These are phyloP conservation scores for Actenoides hombroni DNA, from an alignment of 2,113 vertebrate species.

Conservation along the genomic window DNA sequence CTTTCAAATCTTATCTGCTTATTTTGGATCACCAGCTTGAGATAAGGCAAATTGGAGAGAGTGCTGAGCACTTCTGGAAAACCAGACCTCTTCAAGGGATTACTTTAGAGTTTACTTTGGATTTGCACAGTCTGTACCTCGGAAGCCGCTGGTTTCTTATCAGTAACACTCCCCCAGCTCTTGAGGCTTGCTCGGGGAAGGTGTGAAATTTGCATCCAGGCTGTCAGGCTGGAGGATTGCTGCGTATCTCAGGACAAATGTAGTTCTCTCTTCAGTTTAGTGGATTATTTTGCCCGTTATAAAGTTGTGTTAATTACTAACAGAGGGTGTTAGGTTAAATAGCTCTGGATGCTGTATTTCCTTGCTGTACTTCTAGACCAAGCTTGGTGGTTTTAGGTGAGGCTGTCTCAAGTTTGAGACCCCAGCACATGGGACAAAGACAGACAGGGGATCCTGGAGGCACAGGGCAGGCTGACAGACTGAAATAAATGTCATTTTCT, in stretches of 20 bases:
- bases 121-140: background rate
- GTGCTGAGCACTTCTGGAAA: background rate
- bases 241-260: background rate
- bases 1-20: background rate
- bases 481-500: background rate
- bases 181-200: background rate
- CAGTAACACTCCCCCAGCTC: background rate
- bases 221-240: background rate
- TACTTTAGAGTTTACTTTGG: background rate
- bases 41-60: background rate
- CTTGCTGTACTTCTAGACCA: background rate
- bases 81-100: background rate
- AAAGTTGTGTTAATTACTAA: background rate
- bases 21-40: background rate
- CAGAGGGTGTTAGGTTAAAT: background rate
- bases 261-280: background rate
- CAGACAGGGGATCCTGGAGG: background rate
- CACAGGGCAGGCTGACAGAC: background rate
- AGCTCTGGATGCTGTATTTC: background rate
- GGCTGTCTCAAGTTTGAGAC: background rate
- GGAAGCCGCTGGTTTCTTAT: background rate
- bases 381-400: background rate
- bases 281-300: background rate
- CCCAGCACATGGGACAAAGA: background rate
- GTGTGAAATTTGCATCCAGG: background rate